phyloP scores from a whole-genome alignment of 1,140 invertebrate genomes.

The Hypsibius dujardini region DNA sequence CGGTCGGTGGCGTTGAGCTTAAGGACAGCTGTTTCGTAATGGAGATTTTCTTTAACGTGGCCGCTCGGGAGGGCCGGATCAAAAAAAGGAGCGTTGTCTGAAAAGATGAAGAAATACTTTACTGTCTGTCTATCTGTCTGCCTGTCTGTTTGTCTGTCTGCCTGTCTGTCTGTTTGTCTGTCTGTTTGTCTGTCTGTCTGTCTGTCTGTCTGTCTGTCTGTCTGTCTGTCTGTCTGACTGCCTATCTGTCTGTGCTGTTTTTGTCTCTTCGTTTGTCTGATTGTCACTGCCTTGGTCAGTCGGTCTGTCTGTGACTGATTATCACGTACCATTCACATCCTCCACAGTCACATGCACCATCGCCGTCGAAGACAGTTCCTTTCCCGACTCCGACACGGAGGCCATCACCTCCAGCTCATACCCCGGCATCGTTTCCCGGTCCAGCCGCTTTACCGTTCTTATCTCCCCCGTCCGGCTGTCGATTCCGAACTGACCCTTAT shows the following conservation, averaged over 20 bases:
- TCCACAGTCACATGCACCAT: slow-evolving; percentile 30
- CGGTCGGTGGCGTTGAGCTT: slow-evolving; percentile 71
- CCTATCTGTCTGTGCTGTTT: too few relatives aligned
- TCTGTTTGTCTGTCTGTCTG: too few relatives aligned
- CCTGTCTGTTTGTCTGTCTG: too few relatives aligned
- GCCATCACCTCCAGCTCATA: slow-evolving; percentile 76
- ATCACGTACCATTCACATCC: slow-evolving; percentile 28
- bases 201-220: too few relatives aligned
- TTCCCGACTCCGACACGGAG: not conserved
- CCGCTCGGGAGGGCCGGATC: not conserved
- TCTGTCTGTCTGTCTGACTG: too few relatives aligned
- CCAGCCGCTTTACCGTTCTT: slow-evolving; percentile 56
- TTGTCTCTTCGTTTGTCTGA: too few relatives aligned
- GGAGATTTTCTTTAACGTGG: slow-evolving; percentile 47
- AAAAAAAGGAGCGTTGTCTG: slow-evolving; percentile 14
- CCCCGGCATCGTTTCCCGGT: slow-evolving; percentile 72
- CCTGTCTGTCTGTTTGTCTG: too few relatives aligned
- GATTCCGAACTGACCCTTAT: slow-evolving; percentile 63
- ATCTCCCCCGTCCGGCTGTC: slow-evolving; percentile 65
- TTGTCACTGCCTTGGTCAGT: too few relatives aligned
- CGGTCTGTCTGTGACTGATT: too few relatives aligned
- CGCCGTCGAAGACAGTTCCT: slow-evolving; percentile 24
- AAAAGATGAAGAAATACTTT: not conserved
- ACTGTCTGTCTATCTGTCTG: too few relatives aligned
- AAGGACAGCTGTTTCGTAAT: slow-evolving; percentile 50